Conservation (phyloP, 1,140 invertebrate genomes). For the Drosophila kikkawai region DNA sequence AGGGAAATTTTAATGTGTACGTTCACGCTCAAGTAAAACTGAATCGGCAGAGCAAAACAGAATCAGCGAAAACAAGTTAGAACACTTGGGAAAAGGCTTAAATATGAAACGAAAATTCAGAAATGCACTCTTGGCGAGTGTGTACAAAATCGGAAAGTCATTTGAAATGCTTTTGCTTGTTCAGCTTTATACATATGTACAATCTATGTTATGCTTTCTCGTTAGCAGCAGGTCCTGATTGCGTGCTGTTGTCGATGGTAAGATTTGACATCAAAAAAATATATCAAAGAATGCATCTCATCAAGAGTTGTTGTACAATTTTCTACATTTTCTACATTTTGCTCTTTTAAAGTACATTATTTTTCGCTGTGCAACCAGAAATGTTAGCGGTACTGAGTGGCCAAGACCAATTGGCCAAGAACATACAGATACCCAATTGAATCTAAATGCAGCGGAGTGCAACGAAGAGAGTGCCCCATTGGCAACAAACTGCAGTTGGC, state of each 20-base stretch:
- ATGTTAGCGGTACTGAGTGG: conserved; percentile 41
- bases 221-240: neutral
- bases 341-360: neutral
- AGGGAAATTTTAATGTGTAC: conserved; percentile 76
- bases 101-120: conserved; percentile 3
- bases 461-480: conserved; percentile 47
- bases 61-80: conserved; percentile 56
- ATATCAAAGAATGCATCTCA: neutral
- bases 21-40: conserved; percentile 82
- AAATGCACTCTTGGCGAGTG: neutral
- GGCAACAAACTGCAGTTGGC: conserved; percentile 10
- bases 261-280: neutral
- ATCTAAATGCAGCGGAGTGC: conserved; percentile 64
- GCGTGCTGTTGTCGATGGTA: neutral
- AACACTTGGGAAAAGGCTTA: conserved; percentile 38
- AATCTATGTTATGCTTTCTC: neutral
- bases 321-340: no score
- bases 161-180: neutral
- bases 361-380: conserved; percentile 26
- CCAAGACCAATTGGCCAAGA: conserved; percentile 51
- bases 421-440: conserved; percentile 28
- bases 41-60: conserved; percentile 71
- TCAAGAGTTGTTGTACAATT: no score
- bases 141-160: neutral
- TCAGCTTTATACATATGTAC: neutral